phyloP scores from a whole-genome alignment of 2,888 invertebrate genomes.

The Orthosia gothica region DNA sequence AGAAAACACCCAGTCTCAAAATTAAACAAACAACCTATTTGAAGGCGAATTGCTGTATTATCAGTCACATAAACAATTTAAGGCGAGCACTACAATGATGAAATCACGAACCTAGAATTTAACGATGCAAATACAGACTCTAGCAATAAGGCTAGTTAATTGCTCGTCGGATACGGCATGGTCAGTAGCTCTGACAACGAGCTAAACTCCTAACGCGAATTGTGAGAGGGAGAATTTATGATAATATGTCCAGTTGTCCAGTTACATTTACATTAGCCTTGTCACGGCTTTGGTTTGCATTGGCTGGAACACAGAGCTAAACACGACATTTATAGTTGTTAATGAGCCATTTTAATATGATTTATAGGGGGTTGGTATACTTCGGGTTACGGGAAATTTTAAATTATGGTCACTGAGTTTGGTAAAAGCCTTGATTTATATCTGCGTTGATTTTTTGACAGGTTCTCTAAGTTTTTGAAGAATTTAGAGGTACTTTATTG shows the following conservation, averaged over 20 bases:
- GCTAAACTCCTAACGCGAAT: constrained; percentile 38
- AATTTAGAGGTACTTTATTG: neutral
- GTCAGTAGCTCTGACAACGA: constrained; percentile 48
- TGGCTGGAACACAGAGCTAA: constrained; percentile 23
- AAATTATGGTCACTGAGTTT: neutral
- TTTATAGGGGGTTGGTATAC: neutral
- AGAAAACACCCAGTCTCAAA: too few species aligned
- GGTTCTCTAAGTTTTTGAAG: neutral
- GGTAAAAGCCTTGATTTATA: neutral
- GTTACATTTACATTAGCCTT: constrained; percentile 38
- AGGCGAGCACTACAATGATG: constrained; percentile 1
- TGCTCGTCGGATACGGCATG: constrained; percentile 29
- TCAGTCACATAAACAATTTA: constrained; percentile 3
- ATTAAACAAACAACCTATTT: too few species aligned
- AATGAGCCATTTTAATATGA: constrained; percentile 42
- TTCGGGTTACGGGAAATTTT: neutral
- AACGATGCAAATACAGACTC: constrained; percentile 30
- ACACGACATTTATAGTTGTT: constrained; percentile 37
- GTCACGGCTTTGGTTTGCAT: constrained; percentile 36
- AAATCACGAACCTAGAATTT: constrained; percentile 35
- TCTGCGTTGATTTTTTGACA: neutral
- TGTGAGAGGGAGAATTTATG: constrained; percentile 44
- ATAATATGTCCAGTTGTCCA: constrained; percentile 43
- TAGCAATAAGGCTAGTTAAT: constrained; percentile 44
- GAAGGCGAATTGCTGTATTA: too few species aligned